Conservation (phyloP, 2,113 vertebrate genomes). For the Zosterops hypoxanthus region DNA sequence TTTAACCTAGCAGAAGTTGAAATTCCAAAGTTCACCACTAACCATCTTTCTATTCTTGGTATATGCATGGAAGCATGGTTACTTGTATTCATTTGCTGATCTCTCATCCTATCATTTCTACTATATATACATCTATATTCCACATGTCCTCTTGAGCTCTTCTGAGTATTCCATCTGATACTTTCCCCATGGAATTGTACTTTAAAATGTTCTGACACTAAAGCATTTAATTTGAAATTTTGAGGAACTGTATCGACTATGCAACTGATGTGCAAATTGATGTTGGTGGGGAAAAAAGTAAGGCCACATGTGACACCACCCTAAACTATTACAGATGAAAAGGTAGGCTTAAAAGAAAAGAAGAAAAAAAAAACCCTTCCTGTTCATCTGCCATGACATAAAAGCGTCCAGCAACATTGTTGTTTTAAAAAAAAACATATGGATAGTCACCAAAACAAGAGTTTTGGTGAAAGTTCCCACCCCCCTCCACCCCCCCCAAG, state of each 20-base stretch:
- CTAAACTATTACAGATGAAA: slow-evolving; percentile 54
- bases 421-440: not conserved
- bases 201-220: slow-evolving; percentile 14
- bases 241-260: slow-evolving; percentile 29
- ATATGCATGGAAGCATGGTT: not conserved
- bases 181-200: not conserved
- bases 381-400: too few relatives aligned
- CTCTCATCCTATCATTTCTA: not conserved
- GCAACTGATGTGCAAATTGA: slow-evolving; percentile 23
- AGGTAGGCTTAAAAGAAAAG: not conserved
- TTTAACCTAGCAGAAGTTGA: not conserved
- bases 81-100: not conserved
- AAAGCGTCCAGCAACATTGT: not conserved
- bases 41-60: not conserved
- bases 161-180: not conserved
- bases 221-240: slow-evolving; percentile 41
- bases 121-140: not conserved
- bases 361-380: too few relatives aligned
- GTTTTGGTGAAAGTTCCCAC: not conserved
- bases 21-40: not conserved
- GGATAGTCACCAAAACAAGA: not conserved
- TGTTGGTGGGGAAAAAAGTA: not conserved
- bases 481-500: not conserved
- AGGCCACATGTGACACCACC: not conserved
- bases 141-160: not conserved